phyloP scores from a whole-genome alignment of 2,113 vertebrate species.

The Puntigrus tetrazona region DNA sequence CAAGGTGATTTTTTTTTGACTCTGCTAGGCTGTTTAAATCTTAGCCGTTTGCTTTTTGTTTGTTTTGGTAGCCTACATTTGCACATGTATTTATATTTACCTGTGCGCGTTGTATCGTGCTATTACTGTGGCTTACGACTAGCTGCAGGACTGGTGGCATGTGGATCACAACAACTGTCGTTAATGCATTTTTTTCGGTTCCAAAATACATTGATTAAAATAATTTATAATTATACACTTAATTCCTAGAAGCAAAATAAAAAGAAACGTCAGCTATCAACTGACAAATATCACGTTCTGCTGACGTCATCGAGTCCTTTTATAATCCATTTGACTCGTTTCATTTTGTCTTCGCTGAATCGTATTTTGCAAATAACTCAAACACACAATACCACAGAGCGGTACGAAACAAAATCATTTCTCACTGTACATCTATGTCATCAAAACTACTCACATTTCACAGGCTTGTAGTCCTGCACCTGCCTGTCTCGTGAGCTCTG shows the following conservation, averaged over 20 bases:
- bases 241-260: not conserved
- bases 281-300: not conserved
- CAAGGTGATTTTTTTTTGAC: not conserved
- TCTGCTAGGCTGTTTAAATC: not conserved
- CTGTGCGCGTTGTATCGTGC: not conserved
- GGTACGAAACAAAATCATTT: not conserved
- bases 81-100: not conserved
- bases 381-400: not conserved
- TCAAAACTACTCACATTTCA: slow-evolving; percentile 64
- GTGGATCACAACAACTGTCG: not conserved
- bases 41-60: not conserved
- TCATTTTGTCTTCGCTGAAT: not conserved
- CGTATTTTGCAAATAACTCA: not conserved
- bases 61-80: not conserved
- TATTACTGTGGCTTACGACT: not conserved
- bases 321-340: not conserved
- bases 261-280: not conserved
- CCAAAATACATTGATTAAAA: not conserved
- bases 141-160: not conserved
- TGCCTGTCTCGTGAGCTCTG: slow-evolving; percentile 48
- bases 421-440: not conserved
- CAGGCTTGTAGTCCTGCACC: slow-evolving; percentile 38
- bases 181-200: not conserved
- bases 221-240: not conserved
- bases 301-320: not conserved